Conservation (phyloP, 2,797 vertebrate genomes). For the Molossus alvarezi region DNA sequence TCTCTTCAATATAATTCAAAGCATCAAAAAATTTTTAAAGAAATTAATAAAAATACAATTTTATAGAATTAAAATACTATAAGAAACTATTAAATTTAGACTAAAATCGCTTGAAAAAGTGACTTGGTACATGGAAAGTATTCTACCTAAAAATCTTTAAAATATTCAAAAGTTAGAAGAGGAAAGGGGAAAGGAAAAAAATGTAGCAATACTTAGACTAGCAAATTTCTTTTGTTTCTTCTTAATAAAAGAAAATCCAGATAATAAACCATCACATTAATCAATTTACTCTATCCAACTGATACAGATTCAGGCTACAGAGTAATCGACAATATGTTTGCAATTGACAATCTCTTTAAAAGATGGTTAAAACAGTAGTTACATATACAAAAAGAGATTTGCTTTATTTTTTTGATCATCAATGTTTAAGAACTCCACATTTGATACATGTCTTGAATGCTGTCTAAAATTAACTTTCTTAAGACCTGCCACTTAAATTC, state of each 20-base stretch:
- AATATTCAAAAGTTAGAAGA: constrained; percentile 30
- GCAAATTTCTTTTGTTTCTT: constrained; percentile 49
- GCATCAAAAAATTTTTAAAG: constrained; percentile 1
- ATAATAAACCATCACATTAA: constrained; percentile 38
- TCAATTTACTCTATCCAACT: not conserved
- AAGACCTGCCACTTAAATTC: constrained; percentile 12
- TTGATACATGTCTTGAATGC: constrained; percentile 4
- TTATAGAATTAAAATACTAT: constrained; percentile 54
- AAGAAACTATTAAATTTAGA: constrained; percentile 47
- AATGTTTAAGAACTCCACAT: not conserved
- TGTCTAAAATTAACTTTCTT: constrained; percentile 34
- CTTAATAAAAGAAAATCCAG: constrained; percentile 49
- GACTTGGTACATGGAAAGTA: not conserved
- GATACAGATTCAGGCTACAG: constrained; percentile 14
- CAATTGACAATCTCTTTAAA: not conserved
- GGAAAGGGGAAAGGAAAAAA: not conserved
- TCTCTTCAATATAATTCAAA: constrained; percentile 55
- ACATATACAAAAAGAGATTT: constrained; percentile 9
- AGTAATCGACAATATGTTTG: constrained; percentile 22
- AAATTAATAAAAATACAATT: constrained; percentile 61
- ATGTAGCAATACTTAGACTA: constrained; percentile 4
- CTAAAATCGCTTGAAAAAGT: not conserved
- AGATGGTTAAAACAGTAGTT: not conserved
- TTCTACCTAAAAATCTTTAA: constrained; percentile 55
- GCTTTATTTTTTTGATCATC: not conserved